A percentile compares a stretch with the other conserved stretches of the same genome.
Evolutionary conservation across 2,888 invertebrate genomes (phyloP).

Genomic region (Hanleya hanleyi): DNA sequence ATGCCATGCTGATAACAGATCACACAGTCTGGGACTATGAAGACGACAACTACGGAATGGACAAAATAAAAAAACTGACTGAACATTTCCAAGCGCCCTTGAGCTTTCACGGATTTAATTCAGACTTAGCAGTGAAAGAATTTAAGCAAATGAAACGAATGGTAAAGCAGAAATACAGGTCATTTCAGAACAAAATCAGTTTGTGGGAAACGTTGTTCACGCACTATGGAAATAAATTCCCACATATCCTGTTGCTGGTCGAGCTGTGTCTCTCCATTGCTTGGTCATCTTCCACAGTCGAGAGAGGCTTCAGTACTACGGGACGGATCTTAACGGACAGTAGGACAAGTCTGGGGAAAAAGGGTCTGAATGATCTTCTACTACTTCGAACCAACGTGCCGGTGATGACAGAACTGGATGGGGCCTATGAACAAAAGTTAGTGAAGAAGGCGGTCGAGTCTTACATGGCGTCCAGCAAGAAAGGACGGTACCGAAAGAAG

Average conservation of each 20-base stretch:
- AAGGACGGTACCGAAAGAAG: too few relatives aligned
- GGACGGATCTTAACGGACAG: background rate
- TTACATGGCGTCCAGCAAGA: too few relatives aligned
- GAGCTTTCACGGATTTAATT: background rate
- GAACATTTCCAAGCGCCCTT: background rate
- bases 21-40: slow-evolving; percentile 1
- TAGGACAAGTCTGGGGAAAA: background rate
- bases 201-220: background rate
- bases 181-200: background rate
- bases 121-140: background rate
- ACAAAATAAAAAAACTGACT: background rate
- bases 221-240: background rate
- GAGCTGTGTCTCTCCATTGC: background rate
- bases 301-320: background rate
- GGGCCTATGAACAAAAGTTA: background rate
- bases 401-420: background rate
- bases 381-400: background rate
- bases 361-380: background rate
- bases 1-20: background rate
- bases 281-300: background rate
- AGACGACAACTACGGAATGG: background rate
- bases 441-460: background rate
- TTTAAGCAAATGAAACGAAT: background rate
- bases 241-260: background rate
- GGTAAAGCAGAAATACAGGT: background rate